Percentiles rank a stretch among this genome's conserved stretches.
phyloP scores from a whole-genome alignment of 2,113 vertebrate species.

The Willisornis vidua region DNA sequence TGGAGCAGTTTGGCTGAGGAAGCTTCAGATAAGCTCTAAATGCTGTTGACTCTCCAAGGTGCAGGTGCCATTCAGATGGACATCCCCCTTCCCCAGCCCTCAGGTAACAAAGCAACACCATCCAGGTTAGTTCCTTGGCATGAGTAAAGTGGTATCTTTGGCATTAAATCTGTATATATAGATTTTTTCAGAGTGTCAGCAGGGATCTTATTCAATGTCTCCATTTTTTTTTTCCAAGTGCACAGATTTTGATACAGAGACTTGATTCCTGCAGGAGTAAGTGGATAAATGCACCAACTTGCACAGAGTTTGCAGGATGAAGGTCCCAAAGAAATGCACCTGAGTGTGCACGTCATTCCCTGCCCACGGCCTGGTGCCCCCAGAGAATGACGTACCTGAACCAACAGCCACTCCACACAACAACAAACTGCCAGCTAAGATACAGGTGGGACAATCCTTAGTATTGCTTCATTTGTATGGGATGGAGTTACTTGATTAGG shows the following conservation, averaged over 20 bases:
- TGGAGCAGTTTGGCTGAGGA: conserved; percentile 22
- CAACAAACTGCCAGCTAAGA: not conserved
- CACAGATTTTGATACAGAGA: not conserved
- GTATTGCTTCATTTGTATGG: not conserved
- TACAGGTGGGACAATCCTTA: not conserved
- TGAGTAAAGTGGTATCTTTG: conserved; percentile 65
- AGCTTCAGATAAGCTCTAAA: conserved; percentile 48
- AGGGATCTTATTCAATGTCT: not conserved
- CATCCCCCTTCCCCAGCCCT: not conserved
- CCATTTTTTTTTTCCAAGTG: not conserved
- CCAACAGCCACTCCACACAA: conserved; percentile 47
- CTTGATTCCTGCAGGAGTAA: not conserved
- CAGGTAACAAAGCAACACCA: not conserved
- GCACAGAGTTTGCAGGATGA: not conserved
- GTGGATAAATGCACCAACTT: not conserved
- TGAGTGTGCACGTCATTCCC: conserved; percentile 16
- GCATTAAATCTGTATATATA: not conserved
- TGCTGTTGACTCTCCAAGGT: conserved; percentile 50
- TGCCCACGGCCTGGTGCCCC: not conserved
- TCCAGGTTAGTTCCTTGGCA: conserved; percentile 46
- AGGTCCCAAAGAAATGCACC: not conserved
- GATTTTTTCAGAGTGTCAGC: not conserved
- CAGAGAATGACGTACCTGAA: conserved; percentile 24
- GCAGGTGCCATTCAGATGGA: not conserved
- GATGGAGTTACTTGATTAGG: not conserved